Base-by-base conservation (phyloP, 1,140 invertebrate genomes). In the Drosophila punjabiensis region DNA sequence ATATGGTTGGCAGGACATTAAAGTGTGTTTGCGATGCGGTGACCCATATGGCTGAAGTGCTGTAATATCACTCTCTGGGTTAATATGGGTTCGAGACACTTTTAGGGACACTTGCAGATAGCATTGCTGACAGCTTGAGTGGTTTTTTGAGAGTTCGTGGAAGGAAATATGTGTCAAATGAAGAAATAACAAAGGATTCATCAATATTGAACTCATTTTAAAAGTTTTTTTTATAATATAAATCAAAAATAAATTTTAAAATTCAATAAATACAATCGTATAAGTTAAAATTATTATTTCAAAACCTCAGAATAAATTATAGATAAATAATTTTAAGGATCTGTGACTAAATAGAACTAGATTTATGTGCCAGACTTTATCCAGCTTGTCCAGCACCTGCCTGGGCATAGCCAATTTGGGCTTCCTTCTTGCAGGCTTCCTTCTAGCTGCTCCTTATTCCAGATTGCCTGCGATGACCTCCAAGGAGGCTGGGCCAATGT, bases 401-500 rank as follows among this genome's bases (percentile, higher is more conserved):
- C 48, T 16, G 14, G 39, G 68, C 68, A 20, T 47, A 32, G 32
- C 50, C 32, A 71, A 71, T 71, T 7, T 3, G 1, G 55, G 53
- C 20, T 9, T 13, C 16, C 52, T 33, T 11, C 30, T 53, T 9
- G 20, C 20, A 10, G 53, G 33, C n/a, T 58, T 56, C 41, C 35
- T 41, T 18, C 28, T 45, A 7, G 24, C 20, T 11, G 35, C 6
- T 62, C 32, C 68, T 16, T 28, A 32, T 30, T 62, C 20, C 14
- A 16, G 52, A 56, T 60, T 79, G 58, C 65, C 58, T 68, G 18
- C 76, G 56, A 78, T 79, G 76, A 79, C 76, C 76, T 79, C 76
- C 58, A 70, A 62, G 76, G 32, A 60, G 45, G 76, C 76, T 62
- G 48, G 59, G 48, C 52, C 66, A 79, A 79, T 71, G 67, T 79